Percentiles rank a stretch among this genome's conserved stretches.
Conservation (phyloP, 2,888 invertebrate species). For the Masnerella sp. region DNA sequence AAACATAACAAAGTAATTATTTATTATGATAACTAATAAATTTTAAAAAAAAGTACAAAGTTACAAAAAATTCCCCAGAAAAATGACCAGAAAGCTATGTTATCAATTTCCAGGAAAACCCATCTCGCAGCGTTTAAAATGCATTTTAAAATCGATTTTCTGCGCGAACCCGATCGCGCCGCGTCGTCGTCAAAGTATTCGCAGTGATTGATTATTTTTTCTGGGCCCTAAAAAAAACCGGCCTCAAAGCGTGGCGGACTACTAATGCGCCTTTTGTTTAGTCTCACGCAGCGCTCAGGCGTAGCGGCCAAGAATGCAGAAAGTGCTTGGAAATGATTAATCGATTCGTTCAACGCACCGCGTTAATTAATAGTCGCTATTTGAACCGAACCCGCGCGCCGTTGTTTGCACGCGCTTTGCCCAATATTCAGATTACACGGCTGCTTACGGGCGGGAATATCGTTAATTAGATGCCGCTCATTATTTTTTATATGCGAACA, state of each 20-base stretch:
- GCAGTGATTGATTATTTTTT: slow-evolving; percentile 26
- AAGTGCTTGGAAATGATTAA: slow-evolving; percentile 46
- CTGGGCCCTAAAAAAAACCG: slow-evolving; percentile 5
- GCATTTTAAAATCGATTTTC: slow-evolving; percentile 17
- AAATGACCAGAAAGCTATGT: too few species aligned
- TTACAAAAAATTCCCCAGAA: too few species aligned
- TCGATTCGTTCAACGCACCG: slow-evolving; percentile 33
- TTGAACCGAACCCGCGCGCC: slow-evolving; percentile 6
- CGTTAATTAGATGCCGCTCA: slow-evolving; percentile 13
- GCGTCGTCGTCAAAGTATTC: slow-evolving; percentile 11
- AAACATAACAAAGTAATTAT: too few species aligned
- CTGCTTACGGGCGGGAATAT: slow-evolving; percentile 1
- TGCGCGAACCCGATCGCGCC: neutral
- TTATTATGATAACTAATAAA: too few species aligned
- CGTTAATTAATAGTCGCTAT: slow-evolving; percentile 44
- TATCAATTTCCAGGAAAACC: too few species aligned
- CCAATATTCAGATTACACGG: slow-evolving; percentile 31
- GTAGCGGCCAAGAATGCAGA: slow-evolving; percentile 40
- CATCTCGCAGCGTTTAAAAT: too few species aligned
- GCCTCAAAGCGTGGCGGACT: slow-evolving; percentile 13
- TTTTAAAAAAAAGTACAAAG: too few species aligned
- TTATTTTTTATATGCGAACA: neutral
- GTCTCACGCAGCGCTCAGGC: slow-evolving; percentile 41
- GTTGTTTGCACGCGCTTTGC: slow-evolving; percentile 6
- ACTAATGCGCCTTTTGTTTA: slow-evolving; percentile 48